Evolutionary conservation across 2,888 invertebrate genomes (phyloP), one percentile per base, ranked within the genome.

Genomic region (Pardosa pseudoannulata): DNA sequence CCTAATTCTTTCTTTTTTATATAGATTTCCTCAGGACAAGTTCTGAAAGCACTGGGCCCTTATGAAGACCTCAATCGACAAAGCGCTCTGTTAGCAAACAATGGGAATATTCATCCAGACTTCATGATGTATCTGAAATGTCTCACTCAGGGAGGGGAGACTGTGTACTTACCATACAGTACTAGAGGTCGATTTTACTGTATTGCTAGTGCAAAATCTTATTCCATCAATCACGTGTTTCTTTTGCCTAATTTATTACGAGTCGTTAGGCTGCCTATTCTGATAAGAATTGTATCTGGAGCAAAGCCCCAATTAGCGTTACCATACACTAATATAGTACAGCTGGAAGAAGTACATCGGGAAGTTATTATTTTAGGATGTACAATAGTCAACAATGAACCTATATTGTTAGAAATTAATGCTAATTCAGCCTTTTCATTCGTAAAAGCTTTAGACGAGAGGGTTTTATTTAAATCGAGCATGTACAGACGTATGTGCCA

Each of bases 121-220:
- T 7, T 81, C 5, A 87, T 81, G 81, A 87, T 81, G 81, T 87
- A 81, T 31, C 39, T 87, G 39, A 81, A 87, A 39, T 87, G 87
- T 11, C 11, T 87, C 1, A 68, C 78, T 36, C 87, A 81, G 11
- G 31, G 41, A 9, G 87, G 87, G 32, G 87, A 87, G 50, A 28
- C 72, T 6, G 31, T 87, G 11, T 87, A 46, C 56, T 36, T 87
- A 6, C 87, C 87, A 23, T 82, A 81, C 67, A 78, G 78, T 50
- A 41, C 81, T 5, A 62, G 67, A 68, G 87, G 87, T 23, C 71
- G 78, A 31, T 87, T 87, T 68, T 87, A 87, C 32, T 81, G 73
- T 50, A 81, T 87, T 27, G 76, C 87, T 23, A 68, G 72, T 19
- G 72, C 70, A 5, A 70, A 78, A 68, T 72, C 72, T 11, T 68